A percentile compares a stretch with the other conserved stretches of the same genome.
phyloP scores from a whole-genome alignment of 2,113 vertebrate genomes.

The Heterotilapia buettikoferi region DNA sequence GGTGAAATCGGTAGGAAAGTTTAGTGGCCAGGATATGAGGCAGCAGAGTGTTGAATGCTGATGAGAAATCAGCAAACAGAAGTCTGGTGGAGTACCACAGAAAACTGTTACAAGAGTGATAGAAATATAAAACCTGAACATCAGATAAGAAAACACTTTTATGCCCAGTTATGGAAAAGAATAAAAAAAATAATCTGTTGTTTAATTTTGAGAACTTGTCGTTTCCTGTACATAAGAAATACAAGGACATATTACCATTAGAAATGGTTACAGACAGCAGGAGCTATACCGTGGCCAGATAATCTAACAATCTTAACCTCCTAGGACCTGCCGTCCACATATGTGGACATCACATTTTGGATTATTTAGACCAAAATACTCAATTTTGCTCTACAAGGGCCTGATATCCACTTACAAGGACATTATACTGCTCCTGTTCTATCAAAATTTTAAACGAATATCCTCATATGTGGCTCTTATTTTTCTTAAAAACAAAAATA shows the following conservation, averaged over 20 bases:
- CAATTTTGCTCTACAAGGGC: too few species aligned
- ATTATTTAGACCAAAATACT: too few species aligned
- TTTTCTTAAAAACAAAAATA: too few species aligned
- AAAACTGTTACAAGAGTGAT: neutral
- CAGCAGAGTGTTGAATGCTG: neutral
- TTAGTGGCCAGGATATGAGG: neutral
- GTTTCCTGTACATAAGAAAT: neutral
- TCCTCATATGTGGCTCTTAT: too few species aligned
- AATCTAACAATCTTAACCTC: neutral
- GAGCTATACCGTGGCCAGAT: fast-evolving
- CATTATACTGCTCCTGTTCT: too few species aligned
- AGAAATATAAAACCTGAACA: neutral
- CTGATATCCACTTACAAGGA: too few species aligned
- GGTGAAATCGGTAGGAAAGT: neutral
- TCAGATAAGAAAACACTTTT: neutral
- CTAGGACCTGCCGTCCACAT: too few species aligned
- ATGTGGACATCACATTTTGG: too few species aligned
- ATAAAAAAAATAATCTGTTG: neutral
- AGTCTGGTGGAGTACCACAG: neutral
- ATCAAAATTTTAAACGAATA: too few species aligned
- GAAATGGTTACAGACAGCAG: neutral
- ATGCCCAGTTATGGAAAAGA: neutral
- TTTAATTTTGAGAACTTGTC: neutral
- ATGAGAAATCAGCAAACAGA: neutral
- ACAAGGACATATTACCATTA: neutral